Base-by-base conservation (phyloP, 2,113 vertebrate genomes). In the Ameiurus melas region DNA sequence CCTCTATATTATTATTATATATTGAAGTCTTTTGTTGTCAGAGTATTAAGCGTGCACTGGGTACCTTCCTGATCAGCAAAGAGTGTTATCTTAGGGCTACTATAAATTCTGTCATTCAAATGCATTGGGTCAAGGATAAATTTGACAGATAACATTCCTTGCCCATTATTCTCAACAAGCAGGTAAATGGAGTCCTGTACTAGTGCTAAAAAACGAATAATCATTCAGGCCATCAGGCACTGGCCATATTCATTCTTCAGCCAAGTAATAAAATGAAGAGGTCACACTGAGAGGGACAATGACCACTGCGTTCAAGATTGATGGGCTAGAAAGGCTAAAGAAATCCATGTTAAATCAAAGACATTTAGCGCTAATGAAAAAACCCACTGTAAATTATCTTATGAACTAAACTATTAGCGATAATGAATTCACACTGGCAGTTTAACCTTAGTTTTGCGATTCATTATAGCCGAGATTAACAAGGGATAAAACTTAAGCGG, bases 401-500 rank as follows among this genome's bases (percentile, higher is more conserved):
- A 95, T 92, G 91, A 93, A 92, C 93, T 94, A 94, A 95, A 94
- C 93, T 95, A 94, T 95, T 96, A 95, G 93, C 89, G 92, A 94
- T 95, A 96, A 96, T 96, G 94, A 95, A 95, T 95, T 95, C 94
- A 94, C 92, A 90, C 91, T 94, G 94, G 93, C 94, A 95, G 92
- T 95, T 96, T 96, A 95, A 96, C 94, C 95, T 95, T 95, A 96
- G 94, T 95, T 95, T 95, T 95, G 94, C 94, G 92, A 95, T 95
- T 96, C 94, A 96, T 96, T 95, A 95, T 95, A 94, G 95, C 94
- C 92, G 94, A 95, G 94, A 95, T 95, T 94, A 96, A 95, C 95
- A 96, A 93, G 95, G 93, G 95, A 94, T 94, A 88, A 91, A 95
- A 94, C 93, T 94, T 94, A 95, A 95, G 94, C 92, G 90, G 93